Percentiles rank a stretch among this genome's conserved stretches.
Evolutionary conservation across 1,140 invertebrate genomes (phyloP).

Genomic region (Oreohelix idahoensis): DNA sequence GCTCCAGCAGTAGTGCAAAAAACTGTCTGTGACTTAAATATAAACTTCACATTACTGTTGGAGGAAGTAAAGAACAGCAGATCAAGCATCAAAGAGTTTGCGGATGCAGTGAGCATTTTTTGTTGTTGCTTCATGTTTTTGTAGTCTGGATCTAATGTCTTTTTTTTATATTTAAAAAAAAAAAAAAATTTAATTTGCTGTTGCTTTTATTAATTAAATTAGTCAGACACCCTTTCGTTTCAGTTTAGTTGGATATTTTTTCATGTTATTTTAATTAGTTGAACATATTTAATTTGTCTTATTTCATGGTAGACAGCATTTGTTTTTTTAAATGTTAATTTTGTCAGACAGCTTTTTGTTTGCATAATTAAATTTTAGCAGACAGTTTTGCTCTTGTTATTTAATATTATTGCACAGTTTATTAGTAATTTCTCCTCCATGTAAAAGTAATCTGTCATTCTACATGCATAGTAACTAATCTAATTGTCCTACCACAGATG

Average conservation of each 20-base stretch:
- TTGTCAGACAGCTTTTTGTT: no score
- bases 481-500: background rate
- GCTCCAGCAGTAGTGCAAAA: conserved; percentile 37
- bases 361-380: no score
- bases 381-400: no score
- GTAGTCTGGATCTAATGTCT: background rate
- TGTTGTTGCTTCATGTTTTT: background rate
- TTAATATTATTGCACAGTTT: no score
- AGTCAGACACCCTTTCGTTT: background rate
- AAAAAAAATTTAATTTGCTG: background rate
- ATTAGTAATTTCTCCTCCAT: no score
- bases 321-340: no score
- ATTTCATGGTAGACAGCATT: no score
- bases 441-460: no score
- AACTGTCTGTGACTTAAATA: conserved; percentile 47
- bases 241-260: no score
- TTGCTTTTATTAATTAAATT: background rate
- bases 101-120: conserved; percentile 38
- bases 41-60: conserved; percentile 46
- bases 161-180: background rate
- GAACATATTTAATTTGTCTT: no score
- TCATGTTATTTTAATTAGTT: no score
- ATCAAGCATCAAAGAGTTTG: conserved; percentile 45
- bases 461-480: no score
- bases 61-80: conserved; percentile 44